Evolutionary conservation across 2,113 vertebrate species (phyloP).

Genomic region (Pseudopipra pipra): DNA sequence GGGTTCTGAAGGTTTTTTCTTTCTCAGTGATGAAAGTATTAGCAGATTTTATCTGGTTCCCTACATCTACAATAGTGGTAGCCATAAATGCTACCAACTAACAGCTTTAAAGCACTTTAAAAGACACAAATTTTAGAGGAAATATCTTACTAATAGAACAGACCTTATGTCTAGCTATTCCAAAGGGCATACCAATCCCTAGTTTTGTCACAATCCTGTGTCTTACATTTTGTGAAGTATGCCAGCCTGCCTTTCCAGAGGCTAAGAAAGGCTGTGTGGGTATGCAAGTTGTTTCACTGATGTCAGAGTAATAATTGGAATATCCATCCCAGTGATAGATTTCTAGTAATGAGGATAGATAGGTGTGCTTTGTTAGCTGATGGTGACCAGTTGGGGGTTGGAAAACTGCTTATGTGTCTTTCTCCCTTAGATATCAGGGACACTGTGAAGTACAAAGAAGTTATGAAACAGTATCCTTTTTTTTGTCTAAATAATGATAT

Average conservation of each 20-base stretch:
- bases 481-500: background rate
- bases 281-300: fast-evolving
- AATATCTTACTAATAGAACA: background rate
- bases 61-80: too few species aligned
- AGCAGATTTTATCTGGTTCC: background rate
- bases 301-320: background rate
- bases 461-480: constrained; percentile 97
- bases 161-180: background rate
- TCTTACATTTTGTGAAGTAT: background rate
- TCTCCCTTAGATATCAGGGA: constrained; percentile 88
- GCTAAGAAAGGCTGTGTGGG: background rate
- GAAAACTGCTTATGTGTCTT: background rate
- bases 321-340: background rate
- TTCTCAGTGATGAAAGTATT: fast-evolving
- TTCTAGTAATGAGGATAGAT: background rate
- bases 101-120: background rate
- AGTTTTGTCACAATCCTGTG: background rate
- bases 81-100: background rate
- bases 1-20: background rate
- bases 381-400: background rate
- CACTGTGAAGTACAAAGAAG: constrained; percentile 98
- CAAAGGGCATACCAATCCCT: too few species aligned
- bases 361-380: background rate
- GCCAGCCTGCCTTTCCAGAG: background rate
- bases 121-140: background rate